Base-by-base conservation (phyloP, 2,888 invertebrate species). In the Apamea epomidion region DNA sequence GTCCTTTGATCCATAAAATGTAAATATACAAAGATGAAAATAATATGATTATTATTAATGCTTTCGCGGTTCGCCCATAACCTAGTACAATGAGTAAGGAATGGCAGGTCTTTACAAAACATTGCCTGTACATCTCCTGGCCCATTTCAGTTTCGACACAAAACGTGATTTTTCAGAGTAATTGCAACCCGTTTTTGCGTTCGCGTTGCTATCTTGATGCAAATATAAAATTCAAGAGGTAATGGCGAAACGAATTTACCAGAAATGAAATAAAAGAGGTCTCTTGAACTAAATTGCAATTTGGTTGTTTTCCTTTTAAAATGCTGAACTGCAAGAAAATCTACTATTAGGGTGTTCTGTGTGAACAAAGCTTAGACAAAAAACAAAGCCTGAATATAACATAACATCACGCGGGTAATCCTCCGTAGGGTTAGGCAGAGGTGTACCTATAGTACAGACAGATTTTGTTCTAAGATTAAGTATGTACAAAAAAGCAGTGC, bases 221-320 rank as follows among this genome's bases (percentile, higher is more conserved):
- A 60, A 70, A 82, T 75, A 85, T 88, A 88, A 88, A 86, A 82
- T 76, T 87, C 85, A 67, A 73, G 81, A 80, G 42, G 68, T 84
- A 79, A 87, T 82, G 72, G 68, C 37, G 69, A 78, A 80, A 76
- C 67, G 71, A 82, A 84, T 83, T 87, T 75, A 74, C 60, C n/a
- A 76, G 75, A 79, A 88, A 81, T 80, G 62, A 84, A 88, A 86
- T 76, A 78, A 78, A 84, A 62, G n/a, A 64, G 60, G 75, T 67
- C 71, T 83, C 32, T 72, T 70, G 54, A 67, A 75, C n/a, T 75
- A 65, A 80, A 83, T 82, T 77, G 37, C 64, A 71, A 70, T 62
- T 65, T 67, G 21, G 14, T 42, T 65, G 32, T 69, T 78, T 65
- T 25, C 6, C 2, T 74, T 82, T 42, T n/a, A 12, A 67, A 73